phyloP scores from a whole-genome alignment of 1,140 invertebrate genomes.

The Epicauta chinensis region DNA sequence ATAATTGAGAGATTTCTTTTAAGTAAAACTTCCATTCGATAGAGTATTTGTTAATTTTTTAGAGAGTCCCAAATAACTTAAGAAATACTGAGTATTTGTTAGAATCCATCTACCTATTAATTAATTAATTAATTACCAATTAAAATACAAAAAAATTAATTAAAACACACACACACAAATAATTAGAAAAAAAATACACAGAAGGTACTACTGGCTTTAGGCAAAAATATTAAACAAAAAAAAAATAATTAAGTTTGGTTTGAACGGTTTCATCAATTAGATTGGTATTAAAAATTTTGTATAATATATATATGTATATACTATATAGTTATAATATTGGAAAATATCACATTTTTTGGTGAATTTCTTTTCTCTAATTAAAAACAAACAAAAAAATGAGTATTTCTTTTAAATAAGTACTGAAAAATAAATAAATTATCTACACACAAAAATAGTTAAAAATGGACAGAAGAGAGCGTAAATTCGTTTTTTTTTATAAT shows the following conservation, averaged over 20 bases:
- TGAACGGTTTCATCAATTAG: constrained; percentile 24
- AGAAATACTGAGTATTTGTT: constrained; percentile 21
- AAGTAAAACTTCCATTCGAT: not conserved
- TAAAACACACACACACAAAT: constrained; percentile 9
- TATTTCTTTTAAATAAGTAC: constrained; percentile 14
- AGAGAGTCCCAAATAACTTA: constrained; percentile 10
- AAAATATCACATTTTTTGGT: constrained; percentile 16
- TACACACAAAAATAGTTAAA: constrained; percentile 10
- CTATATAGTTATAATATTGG: constrained; percentile 1
- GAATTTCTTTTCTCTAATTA: not conserved
- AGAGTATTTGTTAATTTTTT: not conserved
- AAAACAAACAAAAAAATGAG: constrained; percentile 9
- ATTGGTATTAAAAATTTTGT: not conserved
- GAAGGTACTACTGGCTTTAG: constrained; percentile 36
- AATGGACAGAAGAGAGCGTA: constrained; percentile 4
- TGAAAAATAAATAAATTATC: constrained; percentile 3
- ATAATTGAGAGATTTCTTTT: no score
- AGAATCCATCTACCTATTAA: constrained; percentile 3
- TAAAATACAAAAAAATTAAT: constrained; percentile 6
- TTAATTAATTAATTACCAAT: constrained; percentile 3
- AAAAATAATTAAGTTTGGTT: constrained; percentile 31
- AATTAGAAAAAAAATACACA: constrained; percentile 27
- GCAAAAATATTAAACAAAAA: constrained; percentile 16
- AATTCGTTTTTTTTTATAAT: no score
- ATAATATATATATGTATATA: not conserved